A percentile compares a stretch with the other conserved stretches of the same genome.
Conservation (phyloP, 2,113 vertebrate genomes). For the Corythoichthys intestinalis region DNA sequence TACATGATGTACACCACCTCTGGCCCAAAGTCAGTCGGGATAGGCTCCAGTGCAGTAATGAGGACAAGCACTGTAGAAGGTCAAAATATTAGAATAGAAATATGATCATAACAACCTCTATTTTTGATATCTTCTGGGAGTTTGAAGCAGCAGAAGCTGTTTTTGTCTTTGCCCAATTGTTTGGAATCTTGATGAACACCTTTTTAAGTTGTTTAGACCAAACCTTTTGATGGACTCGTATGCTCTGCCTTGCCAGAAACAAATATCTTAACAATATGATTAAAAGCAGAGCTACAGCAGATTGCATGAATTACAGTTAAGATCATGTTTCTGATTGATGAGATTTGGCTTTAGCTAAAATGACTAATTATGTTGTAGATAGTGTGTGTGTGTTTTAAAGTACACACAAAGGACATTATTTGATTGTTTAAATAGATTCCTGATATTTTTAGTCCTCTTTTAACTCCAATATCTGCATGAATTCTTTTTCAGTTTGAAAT, state of each 20-base stretch:
- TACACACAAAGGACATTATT: constrained; percentile 17
- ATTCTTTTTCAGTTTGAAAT: constrained; percentile 36
- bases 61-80: neutral
- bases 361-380: constrained; percentile 25
- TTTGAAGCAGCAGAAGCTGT: neutral
- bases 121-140: neutral
- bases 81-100: neutral
- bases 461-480: constrained; percentile 24
- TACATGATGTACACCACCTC: neutral
- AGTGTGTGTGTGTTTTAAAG: neutral
- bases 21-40: neutral
- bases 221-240: neutral
- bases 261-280: constrained; percentile 31
- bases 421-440: constrained; percentile 23
- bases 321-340: constrained; percentile 45
- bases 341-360: constrained; percentile 36
- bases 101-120: neutral
- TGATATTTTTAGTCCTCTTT: constrained; percentile 35
- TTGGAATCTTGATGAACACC: neutral
- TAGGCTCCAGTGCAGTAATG: neutral
- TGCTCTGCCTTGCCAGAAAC: constrained; percentile 24
- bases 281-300: constrained; percentile 23
- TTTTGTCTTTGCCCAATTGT: no score
- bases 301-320: constrained; percentile 6
- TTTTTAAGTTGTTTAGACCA: neutral